Percentiles rank a stretch among this genome's conserved stretches.
phyloP scores from a whole-genome alignment of 2,113 vertebrate genomes.

The Prunella fulvescens region DNA sequence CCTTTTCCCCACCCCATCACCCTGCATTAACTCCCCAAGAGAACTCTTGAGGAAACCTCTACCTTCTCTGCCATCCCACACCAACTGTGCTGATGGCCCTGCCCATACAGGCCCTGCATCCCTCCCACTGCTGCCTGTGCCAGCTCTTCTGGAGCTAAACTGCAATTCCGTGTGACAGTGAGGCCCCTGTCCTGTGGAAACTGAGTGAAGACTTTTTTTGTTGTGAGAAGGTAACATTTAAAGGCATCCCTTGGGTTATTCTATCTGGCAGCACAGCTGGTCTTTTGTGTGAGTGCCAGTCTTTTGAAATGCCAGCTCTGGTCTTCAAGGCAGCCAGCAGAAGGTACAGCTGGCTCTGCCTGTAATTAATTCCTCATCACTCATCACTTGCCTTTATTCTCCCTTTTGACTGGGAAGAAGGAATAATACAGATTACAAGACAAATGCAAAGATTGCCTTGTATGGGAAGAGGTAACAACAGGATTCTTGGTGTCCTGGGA shows the following conservation, averaged over 20 bases:
- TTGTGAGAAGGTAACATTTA: slow-evolving; percentile 69
- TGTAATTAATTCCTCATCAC: slow-evolving; percentile 52
- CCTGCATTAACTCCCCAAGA: background rate
- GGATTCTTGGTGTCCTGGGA: background rate
- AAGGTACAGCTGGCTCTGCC: background rate
- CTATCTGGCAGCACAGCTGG: slow-evolving; percentile 72
- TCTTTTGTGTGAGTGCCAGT: slow-evolving; percentile 60
- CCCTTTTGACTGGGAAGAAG: slow-evolving; percentile 12
- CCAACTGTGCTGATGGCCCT: rapidly evolving
- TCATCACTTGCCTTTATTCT: slow-evolving; percentile 22
- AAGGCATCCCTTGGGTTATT: slow-evolving; percentile 47
- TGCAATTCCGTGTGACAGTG: background rate
- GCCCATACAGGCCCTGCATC: background rate
- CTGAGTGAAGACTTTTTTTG: slow-evolving; percentile 4
- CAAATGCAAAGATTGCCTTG: background rate
- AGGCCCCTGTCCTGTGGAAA: background rate
- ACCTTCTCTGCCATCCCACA: background rate
- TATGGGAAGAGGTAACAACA: background rate
- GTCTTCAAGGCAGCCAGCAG: slow-evolving; percentile 44
- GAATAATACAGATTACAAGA: slow-evolving; percentile 13
- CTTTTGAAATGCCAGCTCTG: slow-evolving; percentile 71
- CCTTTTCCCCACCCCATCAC: background rate
- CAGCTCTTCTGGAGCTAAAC: background rate
- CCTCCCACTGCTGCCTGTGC: background rate
- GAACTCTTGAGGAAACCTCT: background rate